A percentile compares a stretch with the other conserved stretches of the same genome.
Conservation (phyloP, 92 coral and sea anemone genomes). For the Porites lobata region DNA sequence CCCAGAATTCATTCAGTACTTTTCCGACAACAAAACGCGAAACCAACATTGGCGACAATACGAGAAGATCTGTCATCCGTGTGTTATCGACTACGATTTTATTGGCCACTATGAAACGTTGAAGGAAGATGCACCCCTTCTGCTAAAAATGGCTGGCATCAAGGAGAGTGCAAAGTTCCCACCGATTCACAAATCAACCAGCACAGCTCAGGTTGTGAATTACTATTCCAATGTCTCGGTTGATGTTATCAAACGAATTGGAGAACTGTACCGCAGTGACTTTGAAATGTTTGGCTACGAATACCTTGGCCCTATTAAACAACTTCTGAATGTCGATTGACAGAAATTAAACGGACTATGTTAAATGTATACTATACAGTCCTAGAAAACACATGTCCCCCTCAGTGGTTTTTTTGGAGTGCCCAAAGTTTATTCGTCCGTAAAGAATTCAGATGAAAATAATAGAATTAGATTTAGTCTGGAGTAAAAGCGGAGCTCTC, state of each 20-base stretch:
- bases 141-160: neutral
- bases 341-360: no score
- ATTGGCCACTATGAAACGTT: neutral
- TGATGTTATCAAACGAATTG: no score
- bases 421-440: no score
- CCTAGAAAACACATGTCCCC: no score
- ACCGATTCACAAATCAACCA: neutral
- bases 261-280: neutral
- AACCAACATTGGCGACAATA: neutral
- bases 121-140: neutral
- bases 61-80: neutral
- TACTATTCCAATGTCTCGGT: no score
- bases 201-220: neutral
- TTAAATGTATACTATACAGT: no score
- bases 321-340: no score
- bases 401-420: no score
- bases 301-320: neutral
- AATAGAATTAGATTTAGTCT: no score
- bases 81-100: neutral
- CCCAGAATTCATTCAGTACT: neutral
- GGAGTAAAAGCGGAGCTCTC: no score
- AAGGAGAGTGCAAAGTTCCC: neutral
- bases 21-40: neutral
- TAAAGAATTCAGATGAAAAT: no score
- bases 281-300: neutral